Evolutionary conservation across 2,113 vertebrate genomes (phyloP), one percentile per base, ranked within the genome.

Genomic region (Hepsetus odoe): DNA sequence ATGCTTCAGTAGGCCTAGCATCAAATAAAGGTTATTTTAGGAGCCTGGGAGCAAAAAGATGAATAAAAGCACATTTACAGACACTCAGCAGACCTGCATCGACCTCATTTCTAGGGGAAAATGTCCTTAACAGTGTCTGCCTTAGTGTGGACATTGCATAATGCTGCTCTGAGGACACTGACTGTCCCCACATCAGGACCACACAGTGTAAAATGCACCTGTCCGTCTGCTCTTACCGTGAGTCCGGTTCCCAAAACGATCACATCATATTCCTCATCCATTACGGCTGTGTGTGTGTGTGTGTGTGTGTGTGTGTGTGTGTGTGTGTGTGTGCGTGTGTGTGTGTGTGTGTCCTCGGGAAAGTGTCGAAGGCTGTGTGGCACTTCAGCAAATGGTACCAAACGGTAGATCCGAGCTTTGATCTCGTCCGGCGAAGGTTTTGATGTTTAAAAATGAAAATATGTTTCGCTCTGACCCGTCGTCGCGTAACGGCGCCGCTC

Each of bases 221-320:
- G 51, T 22, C 6, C 12, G 1, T 51, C 6, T 51, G 1, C 20
- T 91, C 95, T 96, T 88, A 96, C 95, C 51, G 95, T 96, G 82
- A 96, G 94, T 76, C 95, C 95, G 74, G 95, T 96, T 85, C 95
- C 95, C 91, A 96, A 82, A 88, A 96, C 95, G 88, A 96, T 96
- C 90, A 96, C 95, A 90, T 96, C 95, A 88, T 96, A 96, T 91
- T 96, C 95, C 90, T 96, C 95, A 89, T 96, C 95, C 95, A 96
- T 96, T 87, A 89, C 87, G 89, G 83, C 62, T 87, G 82, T 79
- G 84, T 85, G 87, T 82, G 81, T 88, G 84, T 89, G 86, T 86
- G 22, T 56, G 22, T 56, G 24, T 61, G 59, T 38, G 33, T n/a
- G 62, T 13, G 61, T 20, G 61, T 38, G 61, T 3, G 61, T 61